phyloP scores from a whole-genome alignment of 2,113 vertebrate species.

The Sylvia atricapilla region DNA sequence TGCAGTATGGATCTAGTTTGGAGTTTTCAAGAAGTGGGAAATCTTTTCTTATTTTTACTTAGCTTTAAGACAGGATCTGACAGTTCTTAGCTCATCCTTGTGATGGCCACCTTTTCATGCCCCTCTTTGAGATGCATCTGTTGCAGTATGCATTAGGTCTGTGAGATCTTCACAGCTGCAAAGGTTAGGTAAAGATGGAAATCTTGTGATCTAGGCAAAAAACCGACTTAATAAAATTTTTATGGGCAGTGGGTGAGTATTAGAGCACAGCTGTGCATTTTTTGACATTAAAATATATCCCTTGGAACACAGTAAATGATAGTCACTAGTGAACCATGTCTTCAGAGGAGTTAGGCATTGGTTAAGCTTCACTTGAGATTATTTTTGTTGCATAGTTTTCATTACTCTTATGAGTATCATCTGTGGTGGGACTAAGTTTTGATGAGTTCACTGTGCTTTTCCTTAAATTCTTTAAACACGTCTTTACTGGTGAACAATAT shows the following conservation, averaged over 20 bases:
- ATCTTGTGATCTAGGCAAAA: neutral
- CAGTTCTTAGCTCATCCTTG: neutral
- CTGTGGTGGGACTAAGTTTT: neutral
- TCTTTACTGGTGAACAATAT: rapidly evolving
- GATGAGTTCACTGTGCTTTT: neutral
- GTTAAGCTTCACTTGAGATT: neutral
- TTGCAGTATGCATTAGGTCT: neutral
- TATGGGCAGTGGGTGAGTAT: neutral
- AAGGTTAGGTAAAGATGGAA: neutral
- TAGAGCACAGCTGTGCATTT: neutral
- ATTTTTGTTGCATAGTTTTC: neutral
- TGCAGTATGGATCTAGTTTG: neutral
- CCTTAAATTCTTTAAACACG: neutral
- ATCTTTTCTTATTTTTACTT: neutral
- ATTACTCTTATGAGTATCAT: neutral
- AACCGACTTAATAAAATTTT: neutral
- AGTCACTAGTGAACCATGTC: neutral
- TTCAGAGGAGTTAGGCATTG: neutral
- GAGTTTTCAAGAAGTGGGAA: neutral
- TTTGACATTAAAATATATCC: neutral
- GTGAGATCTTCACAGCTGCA: neutral
- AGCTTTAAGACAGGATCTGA: neutral
- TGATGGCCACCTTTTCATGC: neutral
- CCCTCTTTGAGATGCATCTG: neutral
- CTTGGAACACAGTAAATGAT: neutral